Evolutionary conservation across 1,140 invertebrate species (phyloP).

Genomic region (Papilio polytes): DNA sequence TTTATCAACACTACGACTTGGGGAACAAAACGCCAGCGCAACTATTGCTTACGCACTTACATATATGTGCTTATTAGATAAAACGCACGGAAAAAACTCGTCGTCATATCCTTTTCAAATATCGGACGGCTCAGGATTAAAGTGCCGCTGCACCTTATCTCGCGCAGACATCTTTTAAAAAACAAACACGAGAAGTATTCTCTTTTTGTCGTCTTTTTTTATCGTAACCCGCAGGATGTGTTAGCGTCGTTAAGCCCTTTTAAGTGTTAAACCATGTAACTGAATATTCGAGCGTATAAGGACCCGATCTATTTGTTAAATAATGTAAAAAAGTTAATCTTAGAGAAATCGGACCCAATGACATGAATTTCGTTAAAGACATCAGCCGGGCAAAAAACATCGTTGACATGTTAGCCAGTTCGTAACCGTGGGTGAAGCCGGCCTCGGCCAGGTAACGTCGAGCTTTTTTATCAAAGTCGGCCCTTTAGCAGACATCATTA

Average conservation of each 20-base stretch:
- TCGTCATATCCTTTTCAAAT: constrained; percentile 83
- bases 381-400: constrained; percentile 74
- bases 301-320: constrained; percentile 82
- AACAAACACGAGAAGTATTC: constrained; percentile 79
- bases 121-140: constrained; percentile 80
- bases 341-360: constrained; percentile 79
- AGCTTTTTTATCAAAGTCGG: constrained; percentile 66
- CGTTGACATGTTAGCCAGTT: constrained; percentile 67
- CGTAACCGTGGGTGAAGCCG: constrained; percentile 60
- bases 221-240: constrained; percentile 82
- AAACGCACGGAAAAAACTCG: constrained; percentile 74
- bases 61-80: constrained; percentile 77
- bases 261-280: constrained; percentile 84
- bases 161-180: constrained; percentile 82
- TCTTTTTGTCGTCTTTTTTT: constrained; percentile 79
- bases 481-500: constrained; percentile 67
- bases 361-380: constrained; percentile 81
- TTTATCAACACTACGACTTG: constrained; percentile 27
- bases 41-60: constrained; percentile 56
- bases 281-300: constrained; percentile 80
- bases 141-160: constrained; percentile 81
- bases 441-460: constrained; percentile 62
- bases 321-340: constrained; percentile 80
- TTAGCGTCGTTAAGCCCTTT: constrained; percentile 83
- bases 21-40: constrained; percentile 44